These are phyloP conservation scores for Protaetia brevitarsis DNA, from an alignment of 1,140 invertebrate genomes.

Conservation along the genomic window DNA sequence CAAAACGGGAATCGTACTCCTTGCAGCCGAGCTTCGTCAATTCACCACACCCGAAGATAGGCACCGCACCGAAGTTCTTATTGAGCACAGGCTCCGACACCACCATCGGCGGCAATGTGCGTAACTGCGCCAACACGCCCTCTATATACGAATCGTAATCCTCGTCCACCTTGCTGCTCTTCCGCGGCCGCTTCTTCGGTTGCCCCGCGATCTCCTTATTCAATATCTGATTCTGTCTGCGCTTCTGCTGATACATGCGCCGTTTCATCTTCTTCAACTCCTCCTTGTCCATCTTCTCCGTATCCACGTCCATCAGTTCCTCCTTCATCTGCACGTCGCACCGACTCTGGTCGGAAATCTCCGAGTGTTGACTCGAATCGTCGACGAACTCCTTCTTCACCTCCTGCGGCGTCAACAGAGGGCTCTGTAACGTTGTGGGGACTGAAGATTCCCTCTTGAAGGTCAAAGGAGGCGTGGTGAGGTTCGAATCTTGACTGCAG, in stretches of 20 bases:
- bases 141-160: slow-evolving; percentile 90
- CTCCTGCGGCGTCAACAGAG: slow-evolving; percentile 52
- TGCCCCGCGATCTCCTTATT: slow-evolving; percentile 50
- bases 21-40: slow-evolving; percentile 67
- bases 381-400: slow-evolving; percentile 60
- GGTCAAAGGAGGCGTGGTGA: slow-evolving; percentile 44
- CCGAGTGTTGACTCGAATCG: slow-evolving; percentile 59
- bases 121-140: slow-evolving; percentile 78
- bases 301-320: slow-evolving; percentile 47
- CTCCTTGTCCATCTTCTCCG: slow-evolving; percentile 43
- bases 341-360: slow-evolving; percentile 58
- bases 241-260: slow-evolving; percentile 79
- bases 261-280: slow-evolving; percentile 77
- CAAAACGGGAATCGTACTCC: slow-evolving; percentile 67
- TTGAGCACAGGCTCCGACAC: slow-evolving; percentile 85
- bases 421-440: slow-evolving; percentile 31
- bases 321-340: slow-evolving; percentile 57
- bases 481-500: slow-evolving; percentile 46
- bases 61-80: slow-evolving; percentile 76
- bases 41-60: slow-evolving; percentile 78
- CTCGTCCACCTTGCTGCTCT: slow-evolving; percentile 82
- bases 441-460: slow-evolving; percentile 36
- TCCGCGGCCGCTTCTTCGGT: slow-evolving; percentile 77
- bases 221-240: slow-evolving; percentile 60
- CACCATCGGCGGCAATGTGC: slow-evolving; percentile 77